Evolutionary conservation across 2,888 invertebrate species (phyloP).

Genomic region (Tetramorium bicarinatum): DNA sequence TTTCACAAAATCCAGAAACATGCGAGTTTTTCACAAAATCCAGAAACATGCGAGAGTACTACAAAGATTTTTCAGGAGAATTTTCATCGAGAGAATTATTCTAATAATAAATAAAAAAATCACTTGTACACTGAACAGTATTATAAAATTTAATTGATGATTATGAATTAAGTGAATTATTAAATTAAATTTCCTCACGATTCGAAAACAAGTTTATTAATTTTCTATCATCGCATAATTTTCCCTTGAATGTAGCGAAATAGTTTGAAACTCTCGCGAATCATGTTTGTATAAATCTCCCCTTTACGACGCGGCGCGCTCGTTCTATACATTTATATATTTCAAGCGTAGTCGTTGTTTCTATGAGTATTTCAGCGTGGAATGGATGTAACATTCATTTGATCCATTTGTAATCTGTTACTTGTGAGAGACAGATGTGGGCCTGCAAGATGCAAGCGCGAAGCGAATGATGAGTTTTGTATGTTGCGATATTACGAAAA

Average conservation of each 20-base stretch:
- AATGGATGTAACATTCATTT: conserved; percentile 25
- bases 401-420: conserved; percentile 14
- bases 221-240: background rate
- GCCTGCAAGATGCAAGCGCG: background rate
- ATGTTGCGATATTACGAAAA: conserved; percentile 3
- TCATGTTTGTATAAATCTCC: conserved; percentile 9
- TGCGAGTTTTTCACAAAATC: background rate
- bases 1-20: background rate
- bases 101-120: background rate
- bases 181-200: background rate
- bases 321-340: conserved; percentile 6
- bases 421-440: background rate
- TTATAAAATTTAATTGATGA: background rate
- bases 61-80: background rate
- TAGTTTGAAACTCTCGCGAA: background rate
- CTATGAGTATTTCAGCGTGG: background rate
- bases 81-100: background rate
- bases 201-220: background rate
- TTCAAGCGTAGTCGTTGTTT: background rate
- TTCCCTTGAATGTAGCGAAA: background rate
- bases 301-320: background rate
- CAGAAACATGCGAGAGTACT: background rate
- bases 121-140: background rate
- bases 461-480: background rate
- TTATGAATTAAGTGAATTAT: background rate